Evolutionary conservation across 2,888 invertebrate species (phyloP), one percentile per base, ranked within the genome.

Genomic region (Drosophila peninsularis): DNA sequence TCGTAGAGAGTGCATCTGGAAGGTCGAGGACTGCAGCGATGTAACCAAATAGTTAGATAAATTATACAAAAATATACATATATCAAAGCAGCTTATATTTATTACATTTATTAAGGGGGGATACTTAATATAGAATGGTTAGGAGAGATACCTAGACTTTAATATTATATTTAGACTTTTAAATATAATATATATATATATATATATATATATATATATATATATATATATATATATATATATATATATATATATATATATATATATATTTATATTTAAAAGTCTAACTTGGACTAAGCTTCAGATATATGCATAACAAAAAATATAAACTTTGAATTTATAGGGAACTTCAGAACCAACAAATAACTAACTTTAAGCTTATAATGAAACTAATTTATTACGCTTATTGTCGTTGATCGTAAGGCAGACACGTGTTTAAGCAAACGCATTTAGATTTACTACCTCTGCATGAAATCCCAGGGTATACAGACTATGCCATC

Each of bases 401-500:
- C 34, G 34, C 50, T 75, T 82, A 85, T 85, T 81, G 72, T 71
- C 75, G 21, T 45, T 64, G 52, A 54, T 56, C 45, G 27, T 62
- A 87, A 84, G 88, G 83, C 88, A 83, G 85, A 76, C 7, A 57
- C 60, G 52, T 17, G 17, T 30, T n/a, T n/a, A 62, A 58, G 14
- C 7, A 2, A 34, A 5, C 21, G n/a, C 5, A 17, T n/a, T n/a
- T n/a, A n/a, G n/a, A 17, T 42, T 14, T 11, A 17, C 67, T 80
- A 86, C 34, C 82, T 85, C 17, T 73, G 79, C 71, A 80, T 76
- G 71, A 91, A 98, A 92, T 98, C 96, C 98, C 98, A 98, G 19
- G 98, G 98, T 91, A 98, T 96, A 90, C 98, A 98, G 58, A 98
- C 94, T 62, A 96, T 96, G 1, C 98, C 98, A 92, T 98, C 98